A percentile compares a stretch with the other conserved stretches of the same genome.
These are phyloP conservation scores for Spilarctia lutea DNA, from an alignment of 2,888 invertebrate species.

Conservation along the genomic window DNA sequence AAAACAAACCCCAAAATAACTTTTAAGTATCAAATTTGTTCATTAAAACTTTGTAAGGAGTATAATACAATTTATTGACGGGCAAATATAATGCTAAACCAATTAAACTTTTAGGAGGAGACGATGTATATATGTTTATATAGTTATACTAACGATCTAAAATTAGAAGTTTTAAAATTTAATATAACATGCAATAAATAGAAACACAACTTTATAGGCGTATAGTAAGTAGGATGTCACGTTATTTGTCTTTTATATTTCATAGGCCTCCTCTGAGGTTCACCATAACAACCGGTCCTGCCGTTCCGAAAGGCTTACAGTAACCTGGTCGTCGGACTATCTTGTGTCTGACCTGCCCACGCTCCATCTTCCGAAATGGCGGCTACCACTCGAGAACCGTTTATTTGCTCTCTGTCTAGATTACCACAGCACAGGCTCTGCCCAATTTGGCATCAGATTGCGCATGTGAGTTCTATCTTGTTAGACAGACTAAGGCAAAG, in stretches of 20 bases:
- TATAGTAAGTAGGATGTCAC: too few relatives aligned
- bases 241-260: too few relatives aligned
- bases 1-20: not conserved
- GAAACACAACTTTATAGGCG: too few relatives aligned
- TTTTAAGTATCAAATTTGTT: conserved; percentile 7
- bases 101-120: not conserved
- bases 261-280: too few relatives aligned
- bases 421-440: not conserved
- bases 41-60: conserved; percentile 13
- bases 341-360: too few relatives aligned
- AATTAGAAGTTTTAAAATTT: too few relatives aligned
- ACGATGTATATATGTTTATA: not conserved
- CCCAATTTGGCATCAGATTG: not conserved
- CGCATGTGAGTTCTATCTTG: not conserved
- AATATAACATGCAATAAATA: too few relatives aligned
- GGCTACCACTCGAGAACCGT: too few relatives aligned
- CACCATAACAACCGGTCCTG: too few relatives aligned
- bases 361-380: too few relatives aligned
- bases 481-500: not conserved
- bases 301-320: too few relatives aligned
- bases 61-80: not conserved
- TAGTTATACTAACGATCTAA: not conserved
- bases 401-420: not conserved
- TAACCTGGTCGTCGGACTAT: too few relatives aligned
- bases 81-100: not conserved